Evolutionary conservation across 2,888 invertebrate genomes (phyloP), one percentile per base, ranked within the genome.

Genomic region (Cybosia mesomella): DNA sequence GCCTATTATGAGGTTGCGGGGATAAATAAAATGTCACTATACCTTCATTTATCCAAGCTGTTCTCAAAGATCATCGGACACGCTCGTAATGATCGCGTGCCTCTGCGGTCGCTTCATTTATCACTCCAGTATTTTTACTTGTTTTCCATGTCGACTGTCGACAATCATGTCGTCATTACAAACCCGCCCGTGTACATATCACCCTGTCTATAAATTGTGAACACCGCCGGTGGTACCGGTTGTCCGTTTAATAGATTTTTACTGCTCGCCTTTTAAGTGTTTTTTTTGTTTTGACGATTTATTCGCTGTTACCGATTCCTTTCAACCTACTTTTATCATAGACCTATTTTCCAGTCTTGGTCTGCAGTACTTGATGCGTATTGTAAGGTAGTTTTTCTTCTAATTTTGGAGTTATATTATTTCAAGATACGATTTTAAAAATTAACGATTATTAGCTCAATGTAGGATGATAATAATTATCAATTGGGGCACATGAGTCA

Each of bases 131-230:
- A 91, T 92, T 92, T 92, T 91, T 93, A 92, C 92, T 92, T 91
- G 92, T 93, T 92, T 90, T 85, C 88, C 89, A 87, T 92, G 92
- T 92, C 89, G 87, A 81, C 89, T 91, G 92, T 93, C 91, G 88
- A 92, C 93, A 92, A 91, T 90, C 93, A 92, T 93, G 93, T 93
- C 92, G 89, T 93, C 93, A 94, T 94, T 94, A 94, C 93, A 86
- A 88, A 84, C 91, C 87, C 84, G 89, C 85, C 82, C 89, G 88
- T 89, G 91, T 91, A 89, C 87, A 85, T 86, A 90, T 92, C 91
- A 89, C 82, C 88, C 86, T 84, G 88, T 90, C 90, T 87, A 93
- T 94, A 93, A 93, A 94, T 94, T 91, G 89, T 92, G 91, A 91
- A 90, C 94, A 89, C 88, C 93, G 90, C 87, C 87, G 91, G 91